Evolutionary conservation across 2,113 vertebrate genomes (phyloP).

Genomic region (Garra rufa): DNA sequence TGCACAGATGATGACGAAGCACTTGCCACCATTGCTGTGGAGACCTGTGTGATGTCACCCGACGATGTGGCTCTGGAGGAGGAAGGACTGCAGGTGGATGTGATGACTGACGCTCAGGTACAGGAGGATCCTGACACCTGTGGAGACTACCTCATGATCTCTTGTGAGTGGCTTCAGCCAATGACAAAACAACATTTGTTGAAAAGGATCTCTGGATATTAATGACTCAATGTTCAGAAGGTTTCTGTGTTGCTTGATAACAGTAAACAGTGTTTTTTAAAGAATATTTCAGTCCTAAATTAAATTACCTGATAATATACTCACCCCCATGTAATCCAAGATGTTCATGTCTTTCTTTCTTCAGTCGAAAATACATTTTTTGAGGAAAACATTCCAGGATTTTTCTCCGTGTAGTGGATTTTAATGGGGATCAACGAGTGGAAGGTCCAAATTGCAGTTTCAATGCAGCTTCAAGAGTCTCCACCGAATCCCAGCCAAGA

Average conservation of each 20-base stretch:
- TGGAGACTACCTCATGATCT: constrained; percentile 99
- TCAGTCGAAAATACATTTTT: too few species aligned
- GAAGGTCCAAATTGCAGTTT: too few species aligned
- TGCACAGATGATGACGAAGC: constrained; percentile 84
- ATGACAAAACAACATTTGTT: not conserved
- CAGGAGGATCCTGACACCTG: constrained; percentile 88
- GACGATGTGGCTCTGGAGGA: constrained; percentile 88
- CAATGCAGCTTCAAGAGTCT: too few species aligned
- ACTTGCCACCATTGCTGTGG: constrained; percentile 80
- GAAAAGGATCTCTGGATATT: not conserved
- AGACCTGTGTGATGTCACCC: constrained; percentile 93
- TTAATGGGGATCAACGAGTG: too few species aligned
- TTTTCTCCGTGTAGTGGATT: too few species aligned
- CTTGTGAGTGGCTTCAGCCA: constrained; percentile 82
- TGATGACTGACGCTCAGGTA: constrained; percentile 74
- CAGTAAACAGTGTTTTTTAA: too few species aligned
- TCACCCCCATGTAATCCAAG: too few species aligned
- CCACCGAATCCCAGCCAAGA: too few species aligned
- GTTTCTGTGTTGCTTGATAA: not conserved
- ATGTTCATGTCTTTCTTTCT: too few species aligned
- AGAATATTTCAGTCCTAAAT: too few species aligned
- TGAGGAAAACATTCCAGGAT: too few species aligned
- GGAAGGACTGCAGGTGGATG: constrained; percentile 64
- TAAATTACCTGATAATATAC: too few species aligned
- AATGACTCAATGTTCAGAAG: not conserved